Evolutionary conservation across 2,113 vertebrate genomes (phyloP).

Genomic region (Piprites chloris): DNA sequence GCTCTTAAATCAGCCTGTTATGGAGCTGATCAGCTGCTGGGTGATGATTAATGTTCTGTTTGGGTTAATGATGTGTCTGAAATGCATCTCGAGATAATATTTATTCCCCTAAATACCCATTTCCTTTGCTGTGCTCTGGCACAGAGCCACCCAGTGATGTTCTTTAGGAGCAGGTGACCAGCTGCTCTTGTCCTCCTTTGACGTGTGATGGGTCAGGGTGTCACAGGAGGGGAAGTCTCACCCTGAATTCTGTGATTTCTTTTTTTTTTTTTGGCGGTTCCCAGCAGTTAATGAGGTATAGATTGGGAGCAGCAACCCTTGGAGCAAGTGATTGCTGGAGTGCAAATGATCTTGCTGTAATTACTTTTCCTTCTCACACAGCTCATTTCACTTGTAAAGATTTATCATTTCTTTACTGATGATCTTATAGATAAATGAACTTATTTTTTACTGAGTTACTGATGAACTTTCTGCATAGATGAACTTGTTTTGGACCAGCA

Average conservation of each 20-base stretch:
- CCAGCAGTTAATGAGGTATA: neutral
- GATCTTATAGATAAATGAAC: neutral
- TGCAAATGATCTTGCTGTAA: neutral
- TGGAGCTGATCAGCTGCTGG: neutral
- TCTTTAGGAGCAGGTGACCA: neutral
- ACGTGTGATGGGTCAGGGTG: neutral
- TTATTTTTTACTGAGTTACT: neutral
- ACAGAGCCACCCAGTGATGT: neutral
- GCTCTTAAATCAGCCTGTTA: neutral
- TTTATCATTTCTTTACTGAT: neutral
- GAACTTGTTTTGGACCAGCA: neutral
- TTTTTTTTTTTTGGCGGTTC: neutral
- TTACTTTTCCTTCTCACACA: neutral
- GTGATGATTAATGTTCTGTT: neutral
- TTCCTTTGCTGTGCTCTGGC: neutral
- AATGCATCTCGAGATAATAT: neutral
- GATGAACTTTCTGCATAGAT: neutral
- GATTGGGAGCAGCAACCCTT: neutral
- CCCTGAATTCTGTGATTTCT: neutral
- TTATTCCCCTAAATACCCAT: neutral
- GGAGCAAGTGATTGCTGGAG: neutral
- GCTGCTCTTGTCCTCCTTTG: neutral
- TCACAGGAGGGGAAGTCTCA: neutral
- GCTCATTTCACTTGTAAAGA: neutral
- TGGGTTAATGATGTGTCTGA: neutral